Evolutionary conservation across 1,140 invertebrate genomes (phyloP).

Genomic region (Hyles vespertilio): DNA sequence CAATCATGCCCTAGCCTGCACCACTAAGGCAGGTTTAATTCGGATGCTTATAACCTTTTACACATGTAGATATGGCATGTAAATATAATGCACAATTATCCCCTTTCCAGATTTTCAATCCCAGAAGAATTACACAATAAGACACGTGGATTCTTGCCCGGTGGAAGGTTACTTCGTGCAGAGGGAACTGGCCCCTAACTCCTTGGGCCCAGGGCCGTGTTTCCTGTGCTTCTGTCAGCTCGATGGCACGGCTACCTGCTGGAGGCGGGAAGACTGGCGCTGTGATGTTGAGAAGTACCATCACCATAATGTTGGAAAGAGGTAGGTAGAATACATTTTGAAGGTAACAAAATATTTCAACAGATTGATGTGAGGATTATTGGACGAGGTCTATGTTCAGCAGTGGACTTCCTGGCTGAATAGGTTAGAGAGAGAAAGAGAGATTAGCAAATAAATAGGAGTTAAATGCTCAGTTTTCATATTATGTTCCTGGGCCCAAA

Average conservation of each 20-base stretch:
- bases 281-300: conserved; percentile 39
- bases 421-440: no score
- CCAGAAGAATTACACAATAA: conserved; percentile 20
- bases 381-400: no score
- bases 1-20: no score
- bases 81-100: no score
- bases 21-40: no score
- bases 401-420: no score
- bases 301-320: conserved; percentile 22
- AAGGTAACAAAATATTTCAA: not conserved
- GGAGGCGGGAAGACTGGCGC: conserved; percentile 33
- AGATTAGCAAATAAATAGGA: no score
- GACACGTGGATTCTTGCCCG: conserved; percentile 31
- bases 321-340: conserved; percentile 17
- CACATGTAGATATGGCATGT: no score
- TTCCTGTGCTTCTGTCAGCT: conserved; percentile 52
- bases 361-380: no score
- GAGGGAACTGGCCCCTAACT: conserved; percentile 21
- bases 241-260: conserved; percentile 38
- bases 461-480: no score
- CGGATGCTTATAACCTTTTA: no score
- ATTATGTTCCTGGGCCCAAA: no score
- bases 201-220: conserved; percentile 26
- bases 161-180: conserved; percentile 44
- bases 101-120: conserved; percentile 9